phyloP scores from a whole-genome alignment of 2,113 vertebrate species.

The Apodemus sylvaticus region DNA sequence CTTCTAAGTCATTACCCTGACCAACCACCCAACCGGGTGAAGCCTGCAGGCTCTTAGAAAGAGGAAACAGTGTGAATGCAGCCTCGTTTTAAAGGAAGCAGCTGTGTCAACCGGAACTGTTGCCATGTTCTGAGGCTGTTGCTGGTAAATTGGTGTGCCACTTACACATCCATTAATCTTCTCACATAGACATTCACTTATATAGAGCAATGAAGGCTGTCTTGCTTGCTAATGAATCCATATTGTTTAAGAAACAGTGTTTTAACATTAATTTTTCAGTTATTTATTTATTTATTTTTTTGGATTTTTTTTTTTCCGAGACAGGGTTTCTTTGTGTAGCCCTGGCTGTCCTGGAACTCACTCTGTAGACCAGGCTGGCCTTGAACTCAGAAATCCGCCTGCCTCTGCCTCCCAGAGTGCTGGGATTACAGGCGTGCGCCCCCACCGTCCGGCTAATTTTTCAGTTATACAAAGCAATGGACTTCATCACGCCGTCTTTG shows the following conservation, averaged over 20 bases:
- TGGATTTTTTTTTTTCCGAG: too few relatives aligned
- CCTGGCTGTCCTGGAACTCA: too few relatives aligned
- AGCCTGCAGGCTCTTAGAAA: not conserved
- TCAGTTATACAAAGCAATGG: not conserved
- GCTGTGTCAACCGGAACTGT: not conserved
- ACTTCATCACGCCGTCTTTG: not conserved
- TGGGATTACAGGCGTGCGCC: too few relatives aligned
- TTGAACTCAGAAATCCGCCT: too few relatives aligned
- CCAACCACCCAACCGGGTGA: too few relatives aligned
- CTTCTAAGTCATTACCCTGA: not conserved
- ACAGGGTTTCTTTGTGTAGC: too few relatives aligned
- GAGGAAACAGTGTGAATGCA: not conserved
- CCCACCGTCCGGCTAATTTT: too few relatives aligned
- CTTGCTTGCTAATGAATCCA: not conserved
- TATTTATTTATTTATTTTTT: too few relatives aligned
- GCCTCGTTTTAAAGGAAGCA: not conserved
- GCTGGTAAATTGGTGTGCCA: not conserved
- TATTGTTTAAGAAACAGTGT: not conserved
- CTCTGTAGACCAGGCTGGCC: too few relatives aligned
- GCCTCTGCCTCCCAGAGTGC: too few relatives aligned
- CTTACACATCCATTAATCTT: not conserved
- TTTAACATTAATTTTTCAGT: not conserved
- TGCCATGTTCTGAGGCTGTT: not conserved
- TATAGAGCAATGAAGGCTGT: not conserved
- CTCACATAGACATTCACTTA: not conserved